Evolutionary conservation across 1,140 invertebrate genomes (phyloP), one percentile per base, ranked within the genome.

Genomic region (Rhynchophorus ferrugineus): DNA sequence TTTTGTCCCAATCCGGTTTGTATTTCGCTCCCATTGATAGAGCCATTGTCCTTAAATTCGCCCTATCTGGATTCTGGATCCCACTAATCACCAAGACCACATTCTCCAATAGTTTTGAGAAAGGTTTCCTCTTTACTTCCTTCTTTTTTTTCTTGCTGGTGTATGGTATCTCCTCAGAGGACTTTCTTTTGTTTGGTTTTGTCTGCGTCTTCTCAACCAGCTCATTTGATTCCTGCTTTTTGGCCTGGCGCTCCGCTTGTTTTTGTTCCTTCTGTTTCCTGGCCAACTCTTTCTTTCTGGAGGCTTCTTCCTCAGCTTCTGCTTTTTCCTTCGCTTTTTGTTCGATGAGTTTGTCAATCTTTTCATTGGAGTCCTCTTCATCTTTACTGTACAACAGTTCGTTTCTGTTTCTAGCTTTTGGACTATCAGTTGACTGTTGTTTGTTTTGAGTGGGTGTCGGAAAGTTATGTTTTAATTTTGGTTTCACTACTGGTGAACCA

Each of bases 81-180:
- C 91, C 91, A 72, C 89, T 92, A 44, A 95, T 75, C 2, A 83
- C 83, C 72, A 94, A 79, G 11, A 80, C 75, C 18, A 91, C 87
- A 35, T 74, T 78, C 36, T 77, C 73, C 66, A 87, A 71, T 17
- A 85, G 62, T 54, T 76, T 64, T 51, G 70, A 66, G 55, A 82
- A 83, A 1, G 77, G 76, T 64, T 75, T 76, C 50, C 20, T 63
- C 36, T 19, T 20, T 41, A 44, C 18, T 20, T 46, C 8, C 42
- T 45, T 46, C 24, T 58, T 56, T 1, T 18, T 16, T 57, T 60
- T 65, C 29, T 61, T 61, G 6, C 16, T 20, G 35, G 24, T 20
- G 5, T 48, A n/a, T 19, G 21, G 50, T 37, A 42, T 37, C 29
- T 41, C 39, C n/a, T 50, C 41, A 35, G 57, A 39, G 16, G 39